Base-by-base conservation (phyloP, 2,113 vertebrate species). In the Prietella phreatophila region DNA sequence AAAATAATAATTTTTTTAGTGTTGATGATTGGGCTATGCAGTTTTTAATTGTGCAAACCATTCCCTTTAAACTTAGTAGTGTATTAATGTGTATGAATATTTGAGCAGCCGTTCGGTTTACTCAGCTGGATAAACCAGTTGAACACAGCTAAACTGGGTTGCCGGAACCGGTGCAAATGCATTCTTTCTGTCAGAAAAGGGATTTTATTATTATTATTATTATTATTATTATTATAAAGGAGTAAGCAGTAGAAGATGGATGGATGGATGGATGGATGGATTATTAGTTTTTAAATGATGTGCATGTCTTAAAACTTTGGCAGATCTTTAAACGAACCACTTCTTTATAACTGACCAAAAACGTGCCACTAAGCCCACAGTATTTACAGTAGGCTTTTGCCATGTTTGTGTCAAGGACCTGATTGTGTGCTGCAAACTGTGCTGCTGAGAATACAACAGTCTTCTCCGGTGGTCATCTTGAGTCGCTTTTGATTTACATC, bases 281-380 rank as follows among this genome's bases (percentile, higher is more conserved):
- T 53, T n/a, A 14, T 86, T 39, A 19, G 30, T n/a, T 53, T 78
- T 39, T 47, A 15, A 53, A 56, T 55, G 20, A 81, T 56, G 39
- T 47, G 17, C 42, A 80, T 27, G 39, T 33, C 17, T 80, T 78
- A n/a, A n/a, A 82, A 82, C 50, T 55, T 82, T 22, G 30, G 5
- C 27, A 56, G 60, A 69, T 58, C 15, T 58, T 50, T 50, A 50
- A 50, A 50, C 47, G 67, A 84, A 87, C 55, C 60, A 75, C 33
- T 76, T 87, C 19, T 79, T 79, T 80, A 79, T 7, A 82, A 65
- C 58, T 83, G 83, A 87, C 85, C 78, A 85, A 91, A 87, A 83
- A 83, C 36, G 83, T 91, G 88, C 90, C 88, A 91, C 17, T 25
- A 8, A 85, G 73, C 56, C 7, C 60, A 67, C 22, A 22, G 30